A percentile compares a stretch with the other conserved stretches of the same genome.
Evolutionary conservation across 2,797 vertebrate genomes (phyloP).

Genomic region (Capromys pilorides): DNA sequence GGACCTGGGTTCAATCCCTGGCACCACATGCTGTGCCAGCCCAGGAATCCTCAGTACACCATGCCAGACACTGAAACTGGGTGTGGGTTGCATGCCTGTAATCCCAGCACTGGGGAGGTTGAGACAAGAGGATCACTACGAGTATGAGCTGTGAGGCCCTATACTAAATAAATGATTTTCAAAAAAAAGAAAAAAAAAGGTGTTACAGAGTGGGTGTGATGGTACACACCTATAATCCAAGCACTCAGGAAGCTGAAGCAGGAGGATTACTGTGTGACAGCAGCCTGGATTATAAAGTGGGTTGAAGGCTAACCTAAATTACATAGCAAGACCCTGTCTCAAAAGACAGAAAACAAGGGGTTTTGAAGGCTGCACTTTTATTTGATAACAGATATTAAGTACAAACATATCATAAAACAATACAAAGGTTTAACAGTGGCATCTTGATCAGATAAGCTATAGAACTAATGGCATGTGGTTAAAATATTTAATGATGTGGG

Average conservation of each 20-base stretch:
- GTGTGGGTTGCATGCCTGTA: too few relatives aligned
- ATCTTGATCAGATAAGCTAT: conserved; percentile 7
- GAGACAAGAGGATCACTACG: too few relatives aligned
- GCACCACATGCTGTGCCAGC: too few relatives aligned
- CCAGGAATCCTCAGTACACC: too few relatives aligned
- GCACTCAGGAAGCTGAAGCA: neutral
- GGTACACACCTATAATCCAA: neutral
- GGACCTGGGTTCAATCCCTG: too few relatives aligned
- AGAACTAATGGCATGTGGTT: neutral
- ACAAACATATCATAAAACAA: conserved; percentile 2
- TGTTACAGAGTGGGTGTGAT: neutral
- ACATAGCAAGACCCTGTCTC: neutral
- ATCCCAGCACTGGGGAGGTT: too few relatives aligned
- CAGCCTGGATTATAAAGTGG: neutral
- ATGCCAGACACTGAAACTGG: too few relatives aligned
- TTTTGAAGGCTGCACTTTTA: neutral
- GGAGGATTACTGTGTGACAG: neutral
- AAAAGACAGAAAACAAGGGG: neutral
- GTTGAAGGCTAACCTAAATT: neutral
- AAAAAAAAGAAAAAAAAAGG: neutral
- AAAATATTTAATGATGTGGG: neutral
- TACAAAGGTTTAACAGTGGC: neutral
- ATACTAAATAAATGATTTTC: too few relatives aligned
- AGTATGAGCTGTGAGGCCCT: too few relatives aligned
- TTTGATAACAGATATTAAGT: neutral